phyloP scores from a whole-genome alignment of 2,888 invertebrate genomes.

The Periphyllus acericola region DNA sequence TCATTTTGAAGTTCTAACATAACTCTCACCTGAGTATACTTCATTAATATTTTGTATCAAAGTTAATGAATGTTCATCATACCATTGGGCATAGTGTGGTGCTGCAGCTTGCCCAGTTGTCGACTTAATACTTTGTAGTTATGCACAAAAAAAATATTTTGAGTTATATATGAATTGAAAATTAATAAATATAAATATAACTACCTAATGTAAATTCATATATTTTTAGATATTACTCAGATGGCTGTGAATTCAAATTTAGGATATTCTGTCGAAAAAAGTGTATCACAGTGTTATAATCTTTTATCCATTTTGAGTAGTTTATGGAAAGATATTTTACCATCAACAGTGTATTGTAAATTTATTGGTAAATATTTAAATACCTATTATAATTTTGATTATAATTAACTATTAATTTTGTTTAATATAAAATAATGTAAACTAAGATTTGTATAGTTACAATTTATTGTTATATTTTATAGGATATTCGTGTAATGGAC shows the following conservation, averaged over 20 bases:
- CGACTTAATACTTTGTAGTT: no score
- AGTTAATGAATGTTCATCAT: no score
- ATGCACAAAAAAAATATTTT: no score
- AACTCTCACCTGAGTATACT: no score
- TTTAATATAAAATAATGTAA: neutral
- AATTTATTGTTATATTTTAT: conserved; percentile 64
- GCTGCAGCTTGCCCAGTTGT: no score
- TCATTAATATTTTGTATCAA: no score
- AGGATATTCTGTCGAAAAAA: conserved; percentile 75
- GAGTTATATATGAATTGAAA: neutral
- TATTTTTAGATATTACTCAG: conserved; percentile 69
- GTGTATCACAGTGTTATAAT: conserved; percentile 84
- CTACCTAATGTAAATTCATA: conserved; percentile 65
- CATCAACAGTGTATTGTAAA: conserved; percentile 79
- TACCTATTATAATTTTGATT: neutral
- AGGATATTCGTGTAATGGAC: conserved; percentile 76
- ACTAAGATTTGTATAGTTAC: neutral
- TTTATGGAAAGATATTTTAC: conserved; percentile 88
- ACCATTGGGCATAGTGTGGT: no score
- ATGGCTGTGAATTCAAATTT: conserved; percentile 71
- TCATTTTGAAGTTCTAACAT: no score
- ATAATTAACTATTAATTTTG: neutral
- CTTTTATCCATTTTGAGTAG: conserved; percentile 85
- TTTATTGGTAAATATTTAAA: conserved; percentile 71
- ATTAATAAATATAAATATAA: conserved; percentile 63